Percentiles rank a stretch among this genome's conserved stretches.
Conservation (phyloP, 2,113 vertebrate genomes). For the Piliocolobus tephrosceles region DNA sequence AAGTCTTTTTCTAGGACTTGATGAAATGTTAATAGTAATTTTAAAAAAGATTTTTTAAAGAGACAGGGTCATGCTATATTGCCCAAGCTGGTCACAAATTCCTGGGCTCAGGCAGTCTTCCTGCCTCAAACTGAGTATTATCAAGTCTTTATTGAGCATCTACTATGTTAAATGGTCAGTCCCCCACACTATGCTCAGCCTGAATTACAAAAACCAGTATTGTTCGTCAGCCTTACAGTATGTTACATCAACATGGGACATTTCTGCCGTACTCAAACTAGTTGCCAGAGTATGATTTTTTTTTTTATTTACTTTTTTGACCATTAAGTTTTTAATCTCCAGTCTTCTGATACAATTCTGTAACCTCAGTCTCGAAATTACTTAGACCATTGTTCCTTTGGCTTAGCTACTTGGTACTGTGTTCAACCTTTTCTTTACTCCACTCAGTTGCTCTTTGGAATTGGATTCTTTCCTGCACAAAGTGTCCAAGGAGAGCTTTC, state of each 20-base stretch:
- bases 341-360: not conserved
- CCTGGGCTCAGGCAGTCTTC: not conserved
- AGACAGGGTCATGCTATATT: not conserved
- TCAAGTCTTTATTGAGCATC: not conserved
- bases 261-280: not conserved
- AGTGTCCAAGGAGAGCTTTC: not conserved
- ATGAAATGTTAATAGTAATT: no score
- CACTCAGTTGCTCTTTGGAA: not conserved
- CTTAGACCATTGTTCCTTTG: not conserved
- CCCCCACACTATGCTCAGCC: not conserved
- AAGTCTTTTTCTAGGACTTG: no score
- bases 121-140: not conserved
- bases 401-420: not conserved
- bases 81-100: not conserved
- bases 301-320: not conserved
- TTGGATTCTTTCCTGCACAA: not conserved
- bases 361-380: not conserved
- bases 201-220: not conserved
- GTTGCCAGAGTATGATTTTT: not conserved
- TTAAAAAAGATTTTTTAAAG: no score
- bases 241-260: not conserved
- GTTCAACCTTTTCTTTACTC: constrained; percentile 26
- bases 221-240: not conserved
- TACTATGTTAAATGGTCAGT: constrained; percentile 3
- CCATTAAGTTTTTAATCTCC: not conserved